Conservation (phyloP, 2,888 invertebrate species). For the Drosophila pegasa region DNA sequence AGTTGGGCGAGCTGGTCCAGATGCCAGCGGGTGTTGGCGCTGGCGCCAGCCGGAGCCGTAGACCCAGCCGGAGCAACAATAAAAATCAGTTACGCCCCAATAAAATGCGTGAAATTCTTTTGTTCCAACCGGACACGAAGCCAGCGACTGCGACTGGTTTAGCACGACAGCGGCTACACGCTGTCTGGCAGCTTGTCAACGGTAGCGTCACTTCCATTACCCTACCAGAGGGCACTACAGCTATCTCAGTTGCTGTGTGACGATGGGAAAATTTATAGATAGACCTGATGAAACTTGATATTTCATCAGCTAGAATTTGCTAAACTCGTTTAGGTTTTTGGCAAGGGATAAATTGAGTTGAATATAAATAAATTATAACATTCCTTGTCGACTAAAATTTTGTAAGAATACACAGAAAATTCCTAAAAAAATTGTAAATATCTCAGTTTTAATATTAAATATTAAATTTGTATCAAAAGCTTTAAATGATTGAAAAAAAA, state of each 20-base stretch:
- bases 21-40: constrained; percentile 10
- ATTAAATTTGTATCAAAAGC: too few relatives aligned
- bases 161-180: constrained; percentile 35
- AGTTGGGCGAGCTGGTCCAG: constrained; percentile 48
- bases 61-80: constrained; percentile 26
- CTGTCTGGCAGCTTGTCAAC: constrained; percentile 37
- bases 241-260: not conserved
- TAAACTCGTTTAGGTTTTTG: too few relatives aligned
- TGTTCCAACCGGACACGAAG: constrained; percentile 72
- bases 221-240: not conserved
- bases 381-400: too few relatives aligned
- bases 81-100: constrained; percentile 42
- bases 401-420: too few relatives aligned
- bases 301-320: too few relatives aligned
- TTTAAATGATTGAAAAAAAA: too few relatives aligned
- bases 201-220: constrained; percentile 26
- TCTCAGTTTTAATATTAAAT: too few relatives aligned
- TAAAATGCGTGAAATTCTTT: constrained; percentile 63
- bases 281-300: too few relatives aligned
- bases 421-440: too few relatives aligned
- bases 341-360: too few relatives aligned
- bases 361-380: too few relatives aligned
- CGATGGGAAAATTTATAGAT: not conserved
- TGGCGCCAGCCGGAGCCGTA: constrained; percentile 15
- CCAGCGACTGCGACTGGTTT: constrained; percentile 66